Evolutionary conservation across 2,113 vertebrate species (phyloP).

Genomic region (Menidia beryllina): DNA sequence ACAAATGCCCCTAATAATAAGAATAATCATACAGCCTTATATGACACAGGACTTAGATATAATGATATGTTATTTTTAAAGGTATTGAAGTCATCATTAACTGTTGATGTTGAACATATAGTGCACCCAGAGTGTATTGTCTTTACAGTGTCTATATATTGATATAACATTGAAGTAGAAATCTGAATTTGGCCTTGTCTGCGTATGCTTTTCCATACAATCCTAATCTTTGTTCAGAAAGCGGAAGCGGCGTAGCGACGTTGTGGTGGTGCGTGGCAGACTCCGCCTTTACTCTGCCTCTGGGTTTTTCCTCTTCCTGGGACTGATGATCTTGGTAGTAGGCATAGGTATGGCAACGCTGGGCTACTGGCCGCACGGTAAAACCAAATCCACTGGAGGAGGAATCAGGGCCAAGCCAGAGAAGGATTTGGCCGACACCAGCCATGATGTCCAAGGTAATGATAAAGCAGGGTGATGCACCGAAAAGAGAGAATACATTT

Average conservation of each 20-base stretch:
- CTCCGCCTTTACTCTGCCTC: slow-evolving; percentile 95
- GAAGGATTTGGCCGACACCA: slow-evolving; percentile 6
- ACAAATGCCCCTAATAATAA: too few species aligned
- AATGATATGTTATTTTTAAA: too few species aligned
- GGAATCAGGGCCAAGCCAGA: slow-evolving; percentile 28
- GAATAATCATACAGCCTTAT: too few species aligned
- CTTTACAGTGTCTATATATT: not conserved
- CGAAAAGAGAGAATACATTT: too few species aligned
- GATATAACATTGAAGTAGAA: accelerated
- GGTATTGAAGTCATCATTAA: too few species aligned
- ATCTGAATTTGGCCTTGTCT: too few species aligned
- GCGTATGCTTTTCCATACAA: too few species aligned
- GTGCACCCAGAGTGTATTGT: not conserved
- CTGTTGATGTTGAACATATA: not conserved
- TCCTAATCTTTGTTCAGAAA: slow-evolving; percentile 56
- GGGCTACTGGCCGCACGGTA: slow-evolving; percentile 96
- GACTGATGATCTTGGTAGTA: slow-evolving; percentile 88
- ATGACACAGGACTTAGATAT: too few species aligned
- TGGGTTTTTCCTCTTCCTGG: slow-evolving; percentile 94
- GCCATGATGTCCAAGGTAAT: slow-evolving; percentile 50
- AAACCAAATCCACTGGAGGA: slow-evolving; percentile 63
- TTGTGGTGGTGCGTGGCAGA: slow-evolving; percentile 94
- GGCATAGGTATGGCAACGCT: slow-evolving; percentile 97
- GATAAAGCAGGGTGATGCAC: not conserved
- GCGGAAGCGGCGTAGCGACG: slow-evolving; percentile 89